Evolutionary conservation across 2,113 vertebrate species (phyloP), one percentile per base, ranked within the genome.

Genomic region (Polypterus senegalus): DNA sequence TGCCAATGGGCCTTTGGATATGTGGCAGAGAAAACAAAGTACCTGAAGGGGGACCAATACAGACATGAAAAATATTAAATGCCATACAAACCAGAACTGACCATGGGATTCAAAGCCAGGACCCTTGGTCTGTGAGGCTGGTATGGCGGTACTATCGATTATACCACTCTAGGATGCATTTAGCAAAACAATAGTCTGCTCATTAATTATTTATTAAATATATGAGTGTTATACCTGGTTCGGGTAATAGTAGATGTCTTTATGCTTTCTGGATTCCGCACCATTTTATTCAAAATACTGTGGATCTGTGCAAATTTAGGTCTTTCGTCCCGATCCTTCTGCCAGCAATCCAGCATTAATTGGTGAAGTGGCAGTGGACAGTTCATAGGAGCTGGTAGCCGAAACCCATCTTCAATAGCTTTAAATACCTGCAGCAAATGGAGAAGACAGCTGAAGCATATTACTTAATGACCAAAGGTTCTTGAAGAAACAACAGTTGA

Each of bases 291-390:
- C 69, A 98, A 81, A 70, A 88, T 76, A 3, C 68, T 86, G 79
- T 96, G 90, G 79, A 98, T 88, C 74, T 94, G 92, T 0, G 89
- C 87, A 79, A 98, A 97, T 70, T 82, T 92, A 67, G 92, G 95
- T 65, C 95, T 70, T 81, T 93, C 91, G 0, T 83, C 85, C 4
- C 89, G 79, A 60, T 97, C 93, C 77, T 91, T 94, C 83, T 94
- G 93, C 94, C 94, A 98, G 76, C 94, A 98, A 76, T 87, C 86
- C 55, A 98, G 77, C 94, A 97, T 98, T 61, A 98, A 82, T 76
- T 89, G 92, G 70, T 98, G 94, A 4, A 97, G 85, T 1, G 83
- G 76, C 0, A 76, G 65, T 2, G 92, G 92, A 67, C 94, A 98
- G 81, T 86, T 92, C 1, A 88, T 78, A 0, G 95, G 95, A 43